These are phyloP conservation scores for Coregonus sp. DNA, from an alignment of 2,797 vertebrate species.

Conservation along the genomic window DNA sequence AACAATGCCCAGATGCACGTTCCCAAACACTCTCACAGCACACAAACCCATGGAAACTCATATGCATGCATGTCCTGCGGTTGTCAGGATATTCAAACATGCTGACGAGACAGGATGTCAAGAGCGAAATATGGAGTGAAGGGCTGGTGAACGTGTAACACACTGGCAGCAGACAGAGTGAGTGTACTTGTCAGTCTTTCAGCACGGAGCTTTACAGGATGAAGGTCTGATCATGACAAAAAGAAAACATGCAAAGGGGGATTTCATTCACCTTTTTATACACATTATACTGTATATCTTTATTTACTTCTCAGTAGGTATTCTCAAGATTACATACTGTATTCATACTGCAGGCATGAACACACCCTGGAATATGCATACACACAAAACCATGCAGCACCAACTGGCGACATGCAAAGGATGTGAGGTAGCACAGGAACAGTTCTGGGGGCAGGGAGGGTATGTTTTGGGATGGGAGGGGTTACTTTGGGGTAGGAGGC, in stretches of 20 bases:
- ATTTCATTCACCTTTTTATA: slow-evolving; percentile 9
- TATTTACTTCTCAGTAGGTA: neutral
- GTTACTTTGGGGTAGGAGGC: slow-evolving; percentile 39
- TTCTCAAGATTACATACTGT: slow-evolving; percentile 18
- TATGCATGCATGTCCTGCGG: slow-evolving; percentile 51
- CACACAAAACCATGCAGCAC: slow-evolving; percentile 50
- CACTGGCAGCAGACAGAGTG: slow-evolving; percentile 30
- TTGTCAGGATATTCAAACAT: slow-evolving; percentile 10
- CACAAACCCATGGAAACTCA: slow-evolving; percentile 45
- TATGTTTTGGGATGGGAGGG: slow-evolving; percentile 20
- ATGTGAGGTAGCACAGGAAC: slow-evolving; percentile 17
- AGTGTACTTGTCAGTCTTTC: slow-evolving; percentile 29
- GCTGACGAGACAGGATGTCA: slow-evolving; percentile 30
- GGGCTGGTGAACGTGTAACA: slow-evolving; percentile 24
- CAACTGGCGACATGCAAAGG: slow-evolving; percentile 53
- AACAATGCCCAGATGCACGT: slow-evolving; percentile 20
- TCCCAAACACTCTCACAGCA: slow-evolving; percentile 41
- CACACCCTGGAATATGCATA: neutral
- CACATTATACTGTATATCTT: neutral
- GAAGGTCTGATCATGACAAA: slow-evolving; percentile 6
- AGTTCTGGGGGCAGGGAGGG: slow-evolving; percentile 10
- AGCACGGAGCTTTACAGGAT: slow-evolving; percentile 15
- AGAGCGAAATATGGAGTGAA: slow-evolving; percentile 30
- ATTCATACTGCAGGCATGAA: neutral
- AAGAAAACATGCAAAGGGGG: slow-evolving; percentile 39